Conservation (phyloP, 2,113 vertebrate genomes). For the Buteo buteo region DNA sequence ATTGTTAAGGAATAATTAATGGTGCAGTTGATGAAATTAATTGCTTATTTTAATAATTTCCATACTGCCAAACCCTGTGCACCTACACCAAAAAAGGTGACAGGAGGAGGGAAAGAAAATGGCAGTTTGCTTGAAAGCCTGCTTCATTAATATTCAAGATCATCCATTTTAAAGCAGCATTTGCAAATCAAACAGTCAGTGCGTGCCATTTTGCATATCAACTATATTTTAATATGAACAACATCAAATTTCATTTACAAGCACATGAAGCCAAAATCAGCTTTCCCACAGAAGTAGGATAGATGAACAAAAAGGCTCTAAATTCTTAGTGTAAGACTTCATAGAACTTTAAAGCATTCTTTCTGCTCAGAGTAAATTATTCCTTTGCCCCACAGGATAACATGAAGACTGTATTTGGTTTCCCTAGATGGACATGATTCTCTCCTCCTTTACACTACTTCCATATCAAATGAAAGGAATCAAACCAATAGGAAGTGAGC, state of each 20-base stretch:
- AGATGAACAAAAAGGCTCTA: background rate
- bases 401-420: background rate
- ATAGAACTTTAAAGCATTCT: background rate
- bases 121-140: slow-evolving; percentile 8
- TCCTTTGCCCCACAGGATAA: background rate
- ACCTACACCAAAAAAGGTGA: background rate
- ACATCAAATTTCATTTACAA: slow-evolving; percentile 29
- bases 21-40: background rate
- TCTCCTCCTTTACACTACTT: background rate
- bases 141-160: slow-evolving; percentile 29
- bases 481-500: background rate
- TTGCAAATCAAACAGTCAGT: slow-evolving; percentile 30
- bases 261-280: background rate
- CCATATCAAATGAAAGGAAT: background rate
- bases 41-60: slow-evolving; percentile 36
- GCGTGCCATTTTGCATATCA: slow-evolving; percentile 29
- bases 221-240: slow-evolving; percentile 26
- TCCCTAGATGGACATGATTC: background rate
- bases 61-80: background rate
- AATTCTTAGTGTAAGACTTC: background rate
- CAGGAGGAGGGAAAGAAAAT: slow-evolving; percentile 7
- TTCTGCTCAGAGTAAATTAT: background rate
- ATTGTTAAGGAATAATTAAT: slow-evolving; percentile 24
- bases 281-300: background rate
- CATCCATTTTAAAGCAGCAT: slow-evolving; percentile 20